These are phyloP conservation scores for Pachymerium ferrugineum DNA, from an alignment of 2,888 invertebrate species.

Conservation along the genomic window DNA sequence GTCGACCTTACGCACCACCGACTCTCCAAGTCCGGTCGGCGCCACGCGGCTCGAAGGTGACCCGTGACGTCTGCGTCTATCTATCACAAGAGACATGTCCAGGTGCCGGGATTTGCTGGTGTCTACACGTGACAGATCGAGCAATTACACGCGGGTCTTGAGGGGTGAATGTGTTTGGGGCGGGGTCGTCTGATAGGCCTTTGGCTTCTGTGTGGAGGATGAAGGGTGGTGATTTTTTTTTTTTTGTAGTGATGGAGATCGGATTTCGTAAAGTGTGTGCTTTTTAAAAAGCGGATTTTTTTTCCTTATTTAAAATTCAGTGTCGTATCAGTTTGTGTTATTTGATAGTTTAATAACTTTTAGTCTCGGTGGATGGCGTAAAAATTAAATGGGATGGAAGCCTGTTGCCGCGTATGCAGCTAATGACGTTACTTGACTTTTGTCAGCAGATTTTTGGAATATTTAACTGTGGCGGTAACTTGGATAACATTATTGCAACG, in stretches of 20 bases:
- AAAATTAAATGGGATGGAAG: not conserved
- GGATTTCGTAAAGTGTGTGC: too few species aligned
- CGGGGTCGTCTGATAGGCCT: not conserved
- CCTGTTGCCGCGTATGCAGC: not conserved
- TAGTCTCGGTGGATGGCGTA: not conserved
- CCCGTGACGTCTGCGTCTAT: not conserved
- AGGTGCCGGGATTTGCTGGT: not conserved
- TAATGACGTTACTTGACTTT: too few species aligned
- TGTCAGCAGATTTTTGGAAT: too few species aligned
- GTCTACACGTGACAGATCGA: not conserved
- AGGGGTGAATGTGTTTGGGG: not conserved
- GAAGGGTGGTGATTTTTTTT: too few species aligned
- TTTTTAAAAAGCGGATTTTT: too few species aligned
- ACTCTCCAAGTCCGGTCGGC: not conserved
- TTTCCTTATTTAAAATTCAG: too few species aligned
- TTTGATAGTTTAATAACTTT: constrained; percentile 9
- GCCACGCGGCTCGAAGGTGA: not conserved
- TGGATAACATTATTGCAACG: too few species aligned
- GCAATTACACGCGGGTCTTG: not conserved
- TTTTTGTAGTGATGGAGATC: too few species aligned
- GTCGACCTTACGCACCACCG: not conserved
- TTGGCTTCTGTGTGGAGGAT: not conserved
- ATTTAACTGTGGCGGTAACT: too few species aligned
- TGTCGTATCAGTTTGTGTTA: not conserved
- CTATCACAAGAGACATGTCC: not conserved